phyloP scores from a whole-genome alignment of 2,113 vertebrate genomes.

The Gallinago jamesoni region DNA sequence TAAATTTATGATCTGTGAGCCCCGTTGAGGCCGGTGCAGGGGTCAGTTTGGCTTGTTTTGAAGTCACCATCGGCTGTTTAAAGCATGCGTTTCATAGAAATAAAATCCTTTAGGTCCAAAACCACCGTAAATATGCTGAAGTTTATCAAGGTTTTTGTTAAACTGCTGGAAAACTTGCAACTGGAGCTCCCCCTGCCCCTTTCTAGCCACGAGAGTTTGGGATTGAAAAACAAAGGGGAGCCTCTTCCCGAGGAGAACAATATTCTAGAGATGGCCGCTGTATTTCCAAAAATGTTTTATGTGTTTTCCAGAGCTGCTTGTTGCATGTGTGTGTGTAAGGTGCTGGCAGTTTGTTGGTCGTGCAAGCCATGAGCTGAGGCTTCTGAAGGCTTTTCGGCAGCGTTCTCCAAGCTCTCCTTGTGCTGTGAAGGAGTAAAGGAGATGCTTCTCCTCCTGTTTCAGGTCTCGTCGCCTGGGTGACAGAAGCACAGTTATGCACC shows the following conservation, averaged over 20 bases:
- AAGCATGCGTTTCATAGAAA: neutral
- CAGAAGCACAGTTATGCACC: rapidly evolving
- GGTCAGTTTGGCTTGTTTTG: neutral
- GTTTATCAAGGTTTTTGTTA: neutral
- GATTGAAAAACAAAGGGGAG: neutral
- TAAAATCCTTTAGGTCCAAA: neutral
- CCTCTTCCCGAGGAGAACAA: neutral
- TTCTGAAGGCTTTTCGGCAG: neutral
- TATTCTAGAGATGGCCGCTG: neutral
- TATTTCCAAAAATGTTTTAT: neutral
- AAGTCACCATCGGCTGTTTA: neutral
- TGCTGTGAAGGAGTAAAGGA: neutral
- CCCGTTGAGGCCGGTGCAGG: neutral
- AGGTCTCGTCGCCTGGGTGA: neutral
- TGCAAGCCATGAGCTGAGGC: rapidly evolving
- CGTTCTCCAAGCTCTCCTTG: neutral
- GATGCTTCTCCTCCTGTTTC: neutral
- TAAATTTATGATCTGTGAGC: neutral
- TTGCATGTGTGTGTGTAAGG: rapidly evolving
- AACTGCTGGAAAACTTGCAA: neutral
- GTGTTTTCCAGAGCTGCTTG: neutral
- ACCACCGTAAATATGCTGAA: neutral
- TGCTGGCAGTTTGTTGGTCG: neutral
- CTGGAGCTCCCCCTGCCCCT: neutral
- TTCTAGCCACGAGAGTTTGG: neutral